These are phyloP conservation scores for Cheilosia variabilis DNA, from an alignment of 2,888 invertebrate genomes.

Conservation along the genomic window DNA sequence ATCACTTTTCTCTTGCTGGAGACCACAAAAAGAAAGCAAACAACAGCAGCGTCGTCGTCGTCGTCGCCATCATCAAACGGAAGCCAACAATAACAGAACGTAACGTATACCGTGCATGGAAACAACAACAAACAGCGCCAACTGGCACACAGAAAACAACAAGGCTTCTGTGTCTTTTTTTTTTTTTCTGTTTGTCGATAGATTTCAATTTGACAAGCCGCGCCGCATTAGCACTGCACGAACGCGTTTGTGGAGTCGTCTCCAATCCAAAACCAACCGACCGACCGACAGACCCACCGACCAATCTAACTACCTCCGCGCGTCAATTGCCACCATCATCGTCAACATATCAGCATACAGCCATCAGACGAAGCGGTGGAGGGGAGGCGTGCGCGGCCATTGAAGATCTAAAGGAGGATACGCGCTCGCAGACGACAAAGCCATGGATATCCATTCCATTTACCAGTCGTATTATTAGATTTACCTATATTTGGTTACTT, in stretches of 20 bases:
- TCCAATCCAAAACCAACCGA: neutral
- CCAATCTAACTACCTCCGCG: constrained; percentile 63
- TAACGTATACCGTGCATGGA: constrained; percentile 22
- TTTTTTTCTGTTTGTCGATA: constrained; percentile 46
- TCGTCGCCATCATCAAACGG: constrained; percentile 45
- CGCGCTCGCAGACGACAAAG: constrained; percentile 64
- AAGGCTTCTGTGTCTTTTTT: constrained; percentile 1
- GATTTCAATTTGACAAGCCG: constrained; percentile 68
- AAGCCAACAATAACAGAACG: constrained; percentile 50
- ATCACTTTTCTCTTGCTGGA: constrained; percentile 58
- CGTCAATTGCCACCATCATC: constrained; percentile 63
- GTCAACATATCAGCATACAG: constrained; percentile 49
- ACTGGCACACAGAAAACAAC: constrained; percentile 26
- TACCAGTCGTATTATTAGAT: constrained; percentile 69
- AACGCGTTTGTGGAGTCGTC: constrained; percentile 24
- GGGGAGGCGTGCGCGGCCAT: constrained; percentile 15
- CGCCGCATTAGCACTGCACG: constrained; percentile 48
- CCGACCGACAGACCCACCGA: constrained; percentile 65
- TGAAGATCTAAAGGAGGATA: constrained; percentile 59
- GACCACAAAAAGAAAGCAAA: constrained; percentile 45
- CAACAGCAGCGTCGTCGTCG: constrained; percentile 2
- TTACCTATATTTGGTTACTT: constrained; percentile 72
- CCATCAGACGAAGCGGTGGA: neutral
- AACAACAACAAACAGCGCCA: constrained; percentile 32
- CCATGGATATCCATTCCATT: constrained; percentile 53